Percentiles rank a stretch among this genome's conserved stretches.
These are phyloP conservation scores for Vireo griseus DNA, from an alignment of 2,797 vertebrate species.

Conservation along the genomic window DNA sequence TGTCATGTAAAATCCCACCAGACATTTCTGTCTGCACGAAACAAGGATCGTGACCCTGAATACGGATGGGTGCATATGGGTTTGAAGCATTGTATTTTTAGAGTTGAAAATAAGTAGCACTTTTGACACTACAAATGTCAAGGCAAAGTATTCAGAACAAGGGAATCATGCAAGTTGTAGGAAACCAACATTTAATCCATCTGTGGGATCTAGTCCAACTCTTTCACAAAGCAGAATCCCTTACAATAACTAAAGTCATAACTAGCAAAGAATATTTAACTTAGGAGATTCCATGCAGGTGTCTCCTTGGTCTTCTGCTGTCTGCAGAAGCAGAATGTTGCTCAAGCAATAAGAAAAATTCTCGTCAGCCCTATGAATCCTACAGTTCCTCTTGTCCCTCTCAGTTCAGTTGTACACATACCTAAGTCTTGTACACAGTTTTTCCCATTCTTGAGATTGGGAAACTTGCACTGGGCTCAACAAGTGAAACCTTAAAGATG, in stretches of 20 bases:
- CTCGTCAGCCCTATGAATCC: neutral
- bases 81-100: neutral
- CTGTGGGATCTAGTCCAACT: neutral
- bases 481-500: neutral
- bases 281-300: neutral
- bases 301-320: neutral
- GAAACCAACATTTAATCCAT: neutral
- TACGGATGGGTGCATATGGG: accelerated
- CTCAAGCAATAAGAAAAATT: neutral
- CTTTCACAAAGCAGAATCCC: neutral
- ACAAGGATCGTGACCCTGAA: neutral
- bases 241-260: neutral
- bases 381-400: neutral
- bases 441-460: neutral
- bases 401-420: neutral
- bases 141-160: neutral
- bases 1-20: neutral
- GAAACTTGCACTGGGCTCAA: neutral
- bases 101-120: neutral
- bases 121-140: neutral
- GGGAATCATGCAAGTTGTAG: neutral
- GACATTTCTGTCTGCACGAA: neutral
- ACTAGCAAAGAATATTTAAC: neutral
- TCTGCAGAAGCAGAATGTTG: neutral
- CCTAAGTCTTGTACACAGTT: neutral